Evolutionary conservation across 2,113 vertebrate genomes (phyloP).

Genomic region (Peromyscus leucopus): DNA sequence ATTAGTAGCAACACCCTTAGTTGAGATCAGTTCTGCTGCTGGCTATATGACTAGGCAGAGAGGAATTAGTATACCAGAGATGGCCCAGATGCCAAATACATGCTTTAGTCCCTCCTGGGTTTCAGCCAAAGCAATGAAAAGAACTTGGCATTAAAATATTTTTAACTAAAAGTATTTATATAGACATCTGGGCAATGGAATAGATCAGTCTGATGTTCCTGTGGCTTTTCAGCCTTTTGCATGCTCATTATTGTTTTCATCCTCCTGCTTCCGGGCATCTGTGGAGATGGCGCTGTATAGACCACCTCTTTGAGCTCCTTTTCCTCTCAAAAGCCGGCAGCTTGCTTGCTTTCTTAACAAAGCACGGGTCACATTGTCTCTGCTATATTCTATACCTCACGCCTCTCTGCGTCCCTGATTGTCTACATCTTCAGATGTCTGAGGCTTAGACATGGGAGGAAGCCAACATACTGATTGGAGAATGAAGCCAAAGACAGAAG

Average conservation of each 20-base stretch:
- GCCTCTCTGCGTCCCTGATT: conserved; percentile 16
- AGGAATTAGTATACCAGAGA: conserved; percentile 70
- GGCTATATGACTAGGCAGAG: conserved; percentile 78
- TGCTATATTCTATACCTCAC: conserved; percentile 1
- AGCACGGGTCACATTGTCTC: conserved; percentile 44
- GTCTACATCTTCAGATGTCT: conserved; percentile 53
- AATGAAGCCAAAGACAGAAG: conserved; percentile 12
- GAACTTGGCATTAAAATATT: conserved; percentile 74
- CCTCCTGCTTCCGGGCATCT: conserved; percentile 29
- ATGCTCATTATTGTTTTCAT: conserved; percentile 53
- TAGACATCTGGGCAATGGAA: conserved; percentile 56
- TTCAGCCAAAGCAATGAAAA: conserved; percentile 68
- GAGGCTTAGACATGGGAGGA: conserved; percentile 12
- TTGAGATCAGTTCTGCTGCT: conserved; percentile 65
- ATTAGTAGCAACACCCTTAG: conserved; percentile 76
- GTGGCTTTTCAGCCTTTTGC: conserved; percentile 73
- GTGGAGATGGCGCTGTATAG: conserved; percentile 44
- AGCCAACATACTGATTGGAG: not conserved
- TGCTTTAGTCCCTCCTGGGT: conserved; percentile 60
- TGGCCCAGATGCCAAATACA: conserved; percentile 56
- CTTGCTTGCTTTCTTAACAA: conserved; percentile 75
- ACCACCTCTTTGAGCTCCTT: conserved; percentile 59
- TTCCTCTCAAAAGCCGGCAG: conserved; percentile 67
- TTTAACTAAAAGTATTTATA: conserved; percentile 73
- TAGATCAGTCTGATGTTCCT: conserved; percentile 68